A percentile compares a stretch with the other conserved stretches of the same genome.
Conservation (phyloP, 2,888 invertebrate genomes). For the Drosophila rellima region DNA sequence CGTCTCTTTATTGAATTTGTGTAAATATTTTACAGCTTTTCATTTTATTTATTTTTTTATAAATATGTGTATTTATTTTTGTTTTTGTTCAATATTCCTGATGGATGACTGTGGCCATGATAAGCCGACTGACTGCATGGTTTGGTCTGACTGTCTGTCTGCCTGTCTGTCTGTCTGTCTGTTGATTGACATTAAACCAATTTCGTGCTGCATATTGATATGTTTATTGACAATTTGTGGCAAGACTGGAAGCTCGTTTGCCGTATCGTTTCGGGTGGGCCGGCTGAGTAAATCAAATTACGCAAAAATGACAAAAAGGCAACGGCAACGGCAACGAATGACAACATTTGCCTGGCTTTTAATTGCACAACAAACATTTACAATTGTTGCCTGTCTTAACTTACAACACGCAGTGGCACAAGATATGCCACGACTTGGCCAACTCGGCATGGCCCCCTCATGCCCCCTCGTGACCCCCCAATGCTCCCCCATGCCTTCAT, state of each 20-base stretch:
- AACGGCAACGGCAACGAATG: constrained; percentile 51
- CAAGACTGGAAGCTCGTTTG: constrained; percentile 37
- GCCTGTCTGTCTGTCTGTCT: constrained; percentile 29
- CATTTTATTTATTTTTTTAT: constrained; percentile 3
- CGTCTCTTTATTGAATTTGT: constrained; percentile 48
- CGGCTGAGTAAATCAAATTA: constrained; percentile 73
- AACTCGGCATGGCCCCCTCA: not conserved
- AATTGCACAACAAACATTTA: constrained; percentile 80
- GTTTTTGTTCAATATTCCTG: constrained; percentile 30
- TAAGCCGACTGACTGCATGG: constrained; percentile 43
- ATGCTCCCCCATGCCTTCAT: constrained; percentile 13
- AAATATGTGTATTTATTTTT: not conserved
- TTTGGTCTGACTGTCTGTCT: not conserved
- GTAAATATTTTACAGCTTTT: constrained; percentile 50
- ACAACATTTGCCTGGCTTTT: constrained; percentile 68
- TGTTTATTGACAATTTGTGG: constrained; percentile 73
- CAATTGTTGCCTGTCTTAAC: constrained; percentile 77
- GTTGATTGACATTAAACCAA: constrained; percentile 75
- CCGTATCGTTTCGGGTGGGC: constrained; percentile 20
- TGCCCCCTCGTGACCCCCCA: not conserved
- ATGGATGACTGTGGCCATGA: constrained; percentile 57
- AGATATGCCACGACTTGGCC: constrained; percentile 44
- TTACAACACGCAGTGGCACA: constrained; percentile 58
- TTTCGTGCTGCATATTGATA: constrained; percentile 73
- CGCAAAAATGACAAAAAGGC: constrained; percentile 53